phyloP scores from a whole-genome alignment of 92 coral and sea anemone genomes.

The Epizoanthus fatuus region DNA sequence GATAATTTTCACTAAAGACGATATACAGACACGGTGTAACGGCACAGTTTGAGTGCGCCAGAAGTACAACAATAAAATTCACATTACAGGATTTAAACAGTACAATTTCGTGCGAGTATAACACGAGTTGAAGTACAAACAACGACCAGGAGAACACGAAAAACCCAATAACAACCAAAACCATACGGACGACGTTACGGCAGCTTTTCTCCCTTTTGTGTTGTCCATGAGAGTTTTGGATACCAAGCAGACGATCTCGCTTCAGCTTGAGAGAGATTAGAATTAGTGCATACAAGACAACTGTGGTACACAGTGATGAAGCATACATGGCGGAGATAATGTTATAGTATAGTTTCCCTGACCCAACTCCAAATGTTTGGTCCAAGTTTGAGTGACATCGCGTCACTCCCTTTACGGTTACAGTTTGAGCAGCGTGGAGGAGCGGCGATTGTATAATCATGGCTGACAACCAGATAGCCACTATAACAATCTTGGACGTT shows the following conservation, averaged over 20 bases:
- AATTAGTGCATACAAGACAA: constrained; percentile 20
- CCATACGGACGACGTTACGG: constrained; percentile 34
- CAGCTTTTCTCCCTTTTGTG: constrained; percentile 15
- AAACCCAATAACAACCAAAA: constrained; percentile 36
- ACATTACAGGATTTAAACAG: constrained; percentile 36
- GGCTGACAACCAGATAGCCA: constrained; percentile 16
- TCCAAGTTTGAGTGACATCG: constrained; percentile 30
- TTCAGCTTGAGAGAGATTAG: constrained; percentile 29
- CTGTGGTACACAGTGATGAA: constrained; percentile 20
- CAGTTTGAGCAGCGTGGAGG: constrained; percentile 18
- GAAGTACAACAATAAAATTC: constrained; percentile 21
- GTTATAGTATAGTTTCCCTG: constrained; percentile 26
- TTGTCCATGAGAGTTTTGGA: constrained; percentile 16
- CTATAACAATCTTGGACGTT: constrained; percentile 18
- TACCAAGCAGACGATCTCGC: constrained; percentile 14
- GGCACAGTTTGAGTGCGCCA: constrained; percentile 39
- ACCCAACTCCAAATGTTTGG: constrained; percentile 19
- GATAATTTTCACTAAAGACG: constrained; percentile 30
- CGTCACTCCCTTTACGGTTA: background rate
- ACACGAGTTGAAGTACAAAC: constrained; percentile 29
- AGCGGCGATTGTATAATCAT: constrained; percentile 10
- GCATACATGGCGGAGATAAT: constrained; percentile 24
- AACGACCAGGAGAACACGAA: constrained; percentile 37
- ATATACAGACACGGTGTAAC: constrained; percentile 28
- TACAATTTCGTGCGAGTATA: constrained; percentile 23